Percentiles rank a stretch among this genome's conserved stretches.
Evolutionary conservation across 2,888 invertebrate species (phyloP).

Genomic region (Trissolcus japonicus): DNA sequence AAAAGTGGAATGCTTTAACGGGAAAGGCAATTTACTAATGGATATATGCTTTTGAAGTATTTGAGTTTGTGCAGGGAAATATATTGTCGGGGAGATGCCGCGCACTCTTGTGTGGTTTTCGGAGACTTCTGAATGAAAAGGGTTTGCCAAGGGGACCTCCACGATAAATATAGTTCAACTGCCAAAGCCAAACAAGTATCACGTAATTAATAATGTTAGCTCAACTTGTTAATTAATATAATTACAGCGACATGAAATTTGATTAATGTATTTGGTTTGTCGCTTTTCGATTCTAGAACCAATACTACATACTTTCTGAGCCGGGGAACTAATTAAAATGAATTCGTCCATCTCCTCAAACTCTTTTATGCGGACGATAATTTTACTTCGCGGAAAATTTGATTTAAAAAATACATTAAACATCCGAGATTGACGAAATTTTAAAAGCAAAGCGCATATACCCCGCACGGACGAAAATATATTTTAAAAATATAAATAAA

Average conservation of each 20-base stretch:
- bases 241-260: neutral
- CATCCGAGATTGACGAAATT: conserved; percentile 30
- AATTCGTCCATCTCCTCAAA: too few relatives aligned
- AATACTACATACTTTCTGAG: too few relatives aligned
- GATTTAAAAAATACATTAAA: too few relatives aligned
- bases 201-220: conserved; percentile 18
- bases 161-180: conserved; percentile 20
- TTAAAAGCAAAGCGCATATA: too few relatives aligned
- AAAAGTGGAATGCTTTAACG: conserved; percentile 44
- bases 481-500: too few relatives aligned
- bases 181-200: conserved; percentile 8
- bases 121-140: conserved; percentile 25
- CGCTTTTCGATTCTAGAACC: too few relatives aligned
- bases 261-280: neutral
- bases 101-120: conserved; percentile 46
- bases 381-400: too few relatives aligned
- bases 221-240: neutral
- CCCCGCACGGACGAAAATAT: too few relatives aligned
- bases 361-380: too few relatives aligned
- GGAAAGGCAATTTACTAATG: conserved; percentile 54
- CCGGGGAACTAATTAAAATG: too few relatives aligned
- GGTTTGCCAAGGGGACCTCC: conserved; percentile 4
- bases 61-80: conserved; percentile 46
- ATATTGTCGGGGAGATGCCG: conserved; percentile 40
- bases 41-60: conserved; percentile 53